A percentile compares a stretch with the other conserved stretches of the same genome.
These are phyloP conservation scores for Tyto alba DNA, from an alignment of 2,113 vertebrate species.

Conservation along the genomic window DNA sequence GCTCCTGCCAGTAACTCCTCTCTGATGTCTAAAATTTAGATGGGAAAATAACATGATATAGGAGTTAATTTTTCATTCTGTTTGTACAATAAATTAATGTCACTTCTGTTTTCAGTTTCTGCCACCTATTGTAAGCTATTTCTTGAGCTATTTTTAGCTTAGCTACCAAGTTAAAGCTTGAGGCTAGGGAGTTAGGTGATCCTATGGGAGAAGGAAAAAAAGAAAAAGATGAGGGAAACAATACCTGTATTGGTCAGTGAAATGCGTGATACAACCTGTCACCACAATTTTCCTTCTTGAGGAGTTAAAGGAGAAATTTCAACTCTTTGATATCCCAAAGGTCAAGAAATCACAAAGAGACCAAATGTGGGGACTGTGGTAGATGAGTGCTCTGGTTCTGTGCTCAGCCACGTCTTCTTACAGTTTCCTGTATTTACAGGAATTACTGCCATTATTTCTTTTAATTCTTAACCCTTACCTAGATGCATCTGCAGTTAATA, in stretches of 20 bases:
- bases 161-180: neutral
- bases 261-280: neutral
- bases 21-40: neutral
- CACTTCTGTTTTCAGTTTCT: neutral
- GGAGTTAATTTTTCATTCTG: neutral
- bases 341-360: neutral
- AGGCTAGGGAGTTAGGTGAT: neutral
- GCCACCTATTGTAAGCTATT: neutral
- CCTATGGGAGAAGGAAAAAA: neutral
- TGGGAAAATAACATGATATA: neutral
- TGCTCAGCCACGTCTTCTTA: neutral
- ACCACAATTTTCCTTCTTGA: neutral
- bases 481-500: neutral
- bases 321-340: neutral
- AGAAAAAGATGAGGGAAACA: neutral
- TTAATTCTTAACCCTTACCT: neutral
- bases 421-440: neutral
- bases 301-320: neutral
- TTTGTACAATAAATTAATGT: neutral
- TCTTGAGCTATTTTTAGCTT: neutral
- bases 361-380: neutral
- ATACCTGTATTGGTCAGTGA: neutral
- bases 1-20: neutral
- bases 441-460: neutral
- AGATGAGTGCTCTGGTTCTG: neutral